Conservation (phyloP, 2,113 vertebrate species). For the Colius striatus region DNA sequence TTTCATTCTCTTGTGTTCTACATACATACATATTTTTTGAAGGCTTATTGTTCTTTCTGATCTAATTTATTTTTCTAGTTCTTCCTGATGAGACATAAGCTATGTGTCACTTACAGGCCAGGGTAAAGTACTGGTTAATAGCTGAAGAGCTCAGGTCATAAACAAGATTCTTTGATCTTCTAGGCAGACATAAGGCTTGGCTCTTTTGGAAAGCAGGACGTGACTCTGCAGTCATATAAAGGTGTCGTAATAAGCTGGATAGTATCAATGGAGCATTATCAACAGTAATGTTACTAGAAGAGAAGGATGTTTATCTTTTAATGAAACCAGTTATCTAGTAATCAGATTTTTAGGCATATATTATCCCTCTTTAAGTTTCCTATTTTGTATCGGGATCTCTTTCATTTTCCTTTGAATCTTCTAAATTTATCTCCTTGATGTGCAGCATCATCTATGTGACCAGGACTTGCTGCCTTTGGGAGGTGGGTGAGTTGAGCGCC, state of each 20-base stretch:
- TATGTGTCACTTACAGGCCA: not conserved
- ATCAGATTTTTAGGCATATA: not conserved
- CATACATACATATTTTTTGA: not conserved
- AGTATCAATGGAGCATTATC: not conserved
- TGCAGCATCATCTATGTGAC: not conserved
- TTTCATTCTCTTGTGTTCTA: not conserved
- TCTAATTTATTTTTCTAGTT: not conserved
- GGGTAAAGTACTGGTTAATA: not conserved
- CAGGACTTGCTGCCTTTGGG: not conserved
- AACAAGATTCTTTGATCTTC: not conserved
- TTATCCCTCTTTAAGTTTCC: not conserved
- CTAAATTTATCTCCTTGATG: not conserved
- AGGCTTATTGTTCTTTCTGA: not conserved
- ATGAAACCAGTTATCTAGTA: not conserved
- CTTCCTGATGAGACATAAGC: not conserved
- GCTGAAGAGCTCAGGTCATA: not conserved
- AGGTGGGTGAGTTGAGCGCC: not conserved
- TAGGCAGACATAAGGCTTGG: not conserved
- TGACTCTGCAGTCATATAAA: not conserved
- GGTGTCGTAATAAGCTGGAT: not conserved
- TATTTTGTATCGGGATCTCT: not conserved
- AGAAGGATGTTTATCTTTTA: slow-evolving; percentile 17
- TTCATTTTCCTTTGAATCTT: not conserved
- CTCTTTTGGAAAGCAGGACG: not conserved
- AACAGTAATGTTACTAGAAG: not conserved